Conservation (phyloP, 2,888 invertebrate species). For the Bibio marci region DNA sequence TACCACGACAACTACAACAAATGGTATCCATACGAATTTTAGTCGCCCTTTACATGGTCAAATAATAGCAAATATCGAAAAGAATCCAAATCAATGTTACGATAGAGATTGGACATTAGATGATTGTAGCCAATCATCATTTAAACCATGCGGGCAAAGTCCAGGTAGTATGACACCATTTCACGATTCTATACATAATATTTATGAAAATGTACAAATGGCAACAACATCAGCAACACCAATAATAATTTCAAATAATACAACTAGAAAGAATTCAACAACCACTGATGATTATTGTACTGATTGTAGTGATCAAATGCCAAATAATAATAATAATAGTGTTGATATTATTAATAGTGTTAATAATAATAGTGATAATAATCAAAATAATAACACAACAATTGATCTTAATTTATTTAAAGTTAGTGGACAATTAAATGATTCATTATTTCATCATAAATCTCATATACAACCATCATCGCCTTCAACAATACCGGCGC, state of each 20-base stretch:
- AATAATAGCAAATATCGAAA: constrained; percentile 48
- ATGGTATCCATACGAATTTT: constrained; percentile 14
- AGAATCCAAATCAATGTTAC: constrained; percentile 29
- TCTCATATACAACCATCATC: constrained; percentile 8
- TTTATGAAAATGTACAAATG: constrained; percentile 17
- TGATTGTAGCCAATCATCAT: constrained; percentile 29
- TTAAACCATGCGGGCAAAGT: constrained; percentile 29
- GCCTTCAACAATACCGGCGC: constrained; percentile 12
- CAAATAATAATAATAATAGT: constrained; percentile 1
- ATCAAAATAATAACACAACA: constrained; percentile 9
- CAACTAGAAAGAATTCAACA: not conserved
- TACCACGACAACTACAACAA: constrained; percentile 19
- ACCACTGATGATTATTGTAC: not conserved
- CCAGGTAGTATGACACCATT: constrained; percentile 29
- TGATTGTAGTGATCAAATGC: not conserved
- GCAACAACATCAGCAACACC: not conserved
- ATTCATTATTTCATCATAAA: constrained; percentile 7
- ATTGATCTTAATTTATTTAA: constrained; percentile 13
- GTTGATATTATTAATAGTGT: constrained; percentile 1
- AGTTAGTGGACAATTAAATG: not conserved
- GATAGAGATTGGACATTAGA: constrained; percentile 29
- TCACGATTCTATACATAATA: constrained; percentile 29
- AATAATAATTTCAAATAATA: not conserved
- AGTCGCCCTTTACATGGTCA: constrained; percentile 18
- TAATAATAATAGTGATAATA: constrained; percentile 8